Base-by-base conservation (phyloP, 2,888 invertebrate genomes). In the Drosophila gaucha region DNA sequence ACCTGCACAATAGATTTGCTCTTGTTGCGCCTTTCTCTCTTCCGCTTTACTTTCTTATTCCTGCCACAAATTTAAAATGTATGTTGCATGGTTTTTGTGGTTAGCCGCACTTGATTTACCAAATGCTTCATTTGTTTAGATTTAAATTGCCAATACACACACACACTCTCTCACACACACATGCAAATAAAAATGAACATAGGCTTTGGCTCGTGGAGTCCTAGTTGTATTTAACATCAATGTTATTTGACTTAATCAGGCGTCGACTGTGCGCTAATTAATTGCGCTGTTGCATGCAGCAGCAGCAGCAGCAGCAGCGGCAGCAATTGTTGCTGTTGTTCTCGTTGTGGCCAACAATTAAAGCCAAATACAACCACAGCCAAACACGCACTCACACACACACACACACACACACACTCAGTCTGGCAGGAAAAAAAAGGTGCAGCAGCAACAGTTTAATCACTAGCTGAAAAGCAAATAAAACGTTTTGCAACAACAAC, bases 391-490 rank as follows among this genome's bases (percentile, higher is more conserved):
- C 35, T 18, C 58, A 30, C 47, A 38, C 43, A 14, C 62, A 55
- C 18, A 56, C 26, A 50, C 50, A 36, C 31, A 8, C 30, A 44
- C 35, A 41, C 3, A 1, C 20, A 22, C 33, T n/a, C n/a, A 30
- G 12, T 10, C 18, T 6, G 28, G 28, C 16, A 12, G 3, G 2
- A 38, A 36, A 56, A 56, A 52, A 64, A 60, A 67, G 68, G 60
- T 56, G 55, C 75, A 65, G 49, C 72, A 50, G 43, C 36, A 69
- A 67, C 62, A 67, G 54, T 67, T 76, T 66, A 69, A 60, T 74
- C 76, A 76, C 86, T 77, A 83, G 85, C 76, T 76, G 72, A 64
- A 78, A 64, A 38, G 78, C 82, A 87, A 82, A 86, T 70, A 85
- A 84, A 84, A 67, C 66, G 68, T 63, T 49, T 47, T 46, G 43